Base-by-base conservation (phyloP, 2,888 invertebrate genomes). In the Tipula vernalis region DNA sequence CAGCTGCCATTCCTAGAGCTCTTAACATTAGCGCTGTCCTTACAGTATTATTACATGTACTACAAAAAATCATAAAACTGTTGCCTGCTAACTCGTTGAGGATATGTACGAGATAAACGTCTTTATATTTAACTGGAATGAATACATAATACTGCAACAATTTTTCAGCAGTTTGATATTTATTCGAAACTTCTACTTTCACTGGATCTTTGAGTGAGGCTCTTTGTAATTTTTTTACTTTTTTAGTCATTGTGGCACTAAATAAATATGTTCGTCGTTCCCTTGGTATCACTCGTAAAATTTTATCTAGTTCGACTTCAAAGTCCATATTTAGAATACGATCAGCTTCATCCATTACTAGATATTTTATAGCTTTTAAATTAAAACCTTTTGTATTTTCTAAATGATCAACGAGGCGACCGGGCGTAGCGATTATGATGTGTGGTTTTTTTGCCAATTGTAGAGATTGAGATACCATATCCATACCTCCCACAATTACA, bases 261-360 rank as follows among this genome's bases (percentile, higher is more conserved):
- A 99, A 99, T 13, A 99, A 92, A 89, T 96, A 97, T 0, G 99
- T 99, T 87, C 95, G 93, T 3, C 99, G 94, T 89, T 99, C 98
- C 41, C 96, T 94, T 0, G 99, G 99, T 87, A 99, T 95, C 2
- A 91, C 91, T 90, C 96, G 95, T 2, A 99, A 92, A 87, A 99
- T 99, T 92, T 99, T 99, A 91, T 99, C 98, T 0, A 99, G 95
- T 92, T 99, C 99, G 12, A 96, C 95, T 92, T 99, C 99, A 90
- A 99, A 99, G 90, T 99, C 99, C 98, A 99, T 98, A 91, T 99
- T 99, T 3, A 99, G 93, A 89, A 99, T 99, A 88, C 99, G 94
- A 92, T 99, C 99, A 0, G 99, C 99, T 94, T 99, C 99, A 89
- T 99, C 99, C 98, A 99, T 98, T 0, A 99, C 98, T 91, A 98